Percentiles rank a stretch among this genome's conserved stretches.
Conservation (phyloP, 2,113 vertebrate species). For the Gobio gobio region DNA sequence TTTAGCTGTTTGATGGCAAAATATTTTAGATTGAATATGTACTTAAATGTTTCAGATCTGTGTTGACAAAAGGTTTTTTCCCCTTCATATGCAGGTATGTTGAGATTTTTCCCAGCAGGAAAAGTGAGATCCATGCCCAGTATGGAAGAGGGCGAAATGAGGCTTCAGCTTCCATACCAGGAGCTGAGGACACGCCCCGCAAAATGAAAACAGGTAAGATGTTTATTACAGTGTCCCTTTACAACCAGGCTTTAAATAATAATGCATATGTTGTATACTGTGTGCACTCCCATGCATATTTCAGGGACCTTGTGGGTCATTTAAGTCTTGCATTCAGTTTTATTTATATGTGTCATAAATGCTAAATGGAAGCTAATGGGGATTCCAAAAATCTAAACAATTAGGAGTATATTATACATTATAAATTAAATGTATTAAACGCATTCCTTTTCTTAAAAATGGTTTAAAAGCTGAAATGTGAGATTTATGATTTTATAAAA, state of each 20-base stretch:
- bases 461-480: too few relatives aligned
- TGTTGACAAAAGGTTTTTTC: not conserved
- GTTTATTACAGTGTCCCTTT: not conserved
- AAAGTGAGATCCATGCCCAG: constrained; percentile 73
- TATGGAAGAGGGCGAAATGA: constrained; percentile 54
- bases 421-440: too few relatives aligned
- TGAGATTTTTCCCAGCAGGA: constrained; percentile 87
- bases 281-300: not conserved
- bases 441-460: too few relatives aligned
- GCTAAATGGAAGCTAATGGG: too few relatives aligned
- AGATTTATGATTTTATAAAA: too few relatives aligned
- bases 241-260: not conserved
- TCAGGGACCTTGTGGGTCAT: not conserved
- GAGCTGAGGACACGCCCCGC: not conserved
- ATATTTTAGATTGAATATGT: not conserved
- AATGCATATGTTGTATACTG: not conserved
- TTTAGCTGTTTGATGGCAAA: not conserved
- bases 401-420: too few relatives aligned
- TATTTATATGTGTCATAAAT: too few relatives aligned
- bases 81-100: constrained; percentile 80
- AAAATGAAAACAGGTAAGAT: not conserved
- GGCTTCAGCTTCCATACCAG: not conserved
- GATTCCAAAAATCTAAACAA: too few relatives aligned
- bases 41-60: not conserved
- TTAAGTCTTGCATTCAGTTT: too few relatives aligned